Conservation (phyloP, 1,140 invertebrate species). For the Eriocheir sinensis region DNA sequence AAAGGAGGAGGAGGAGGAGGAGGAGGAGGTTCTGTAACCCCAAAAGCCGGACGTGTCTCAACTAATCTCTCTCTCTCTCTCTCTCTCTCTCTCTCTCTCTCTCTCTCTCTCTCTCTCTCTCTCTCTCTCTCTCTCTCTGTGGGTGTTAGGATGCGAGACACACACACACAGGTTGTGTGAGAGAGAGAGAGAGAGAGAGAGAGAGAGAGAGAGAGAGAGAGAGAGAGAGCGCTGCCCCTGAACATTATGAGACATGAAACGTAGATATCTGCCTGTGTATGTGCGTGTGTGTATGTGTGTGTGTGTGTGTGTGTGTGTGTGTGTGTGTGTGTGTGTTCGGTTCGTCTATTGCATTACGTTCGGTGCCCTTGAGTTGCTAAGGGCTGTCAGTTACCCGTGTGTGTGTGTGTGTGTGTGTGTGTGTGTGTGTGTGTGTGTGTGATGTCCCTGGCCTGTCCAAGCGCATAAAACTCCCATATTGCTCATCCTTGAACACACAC, state of each 20-base stretch:
- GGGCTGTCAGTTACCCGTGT: background rate
- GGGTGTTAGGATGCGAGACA: background rate
- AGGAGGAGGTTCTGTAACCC: background rate
- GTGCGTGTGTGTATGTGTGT: too few relatives aligned
- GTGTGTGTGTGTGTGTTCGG: background rate
- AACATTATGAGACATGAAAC: background rate
- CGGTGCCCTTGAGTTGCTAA: background rate
- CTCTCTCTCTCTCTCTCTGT: slow-evolving; percentile 37
- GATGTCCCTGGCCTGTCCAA: background rate
- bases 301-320: too few relatives aligned
- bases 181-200: too few relatives aligned
- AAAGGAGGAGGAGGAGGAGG: background rate
- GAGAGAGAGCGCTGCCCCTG: too few relatives aligned
- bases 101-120: slow-evolving; percentile 48
- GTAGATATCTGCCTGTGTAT: too few relatives aligned
- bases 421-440: background rate
- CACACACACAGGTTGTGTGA: too few relatives aligned
- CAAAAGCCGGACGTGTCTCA: background rate
- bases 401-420: slow-evolving; percentile 1
- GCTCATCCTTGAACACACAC: slow-evolving; percentile 18
- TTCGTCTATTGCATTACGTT: background rate
- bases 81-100: slow-evolving; percentile 33
- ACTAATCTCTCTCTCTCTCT: slow-evolving; percentile 30
- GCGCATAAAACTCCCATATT: background rate
- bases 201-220: too few relatives aligned